These are phyloP conservation scores for Drosophila fuyamai DNA, from an alignment of 1,140 invertebrate species.

Conservation along the genomic window DNA sequence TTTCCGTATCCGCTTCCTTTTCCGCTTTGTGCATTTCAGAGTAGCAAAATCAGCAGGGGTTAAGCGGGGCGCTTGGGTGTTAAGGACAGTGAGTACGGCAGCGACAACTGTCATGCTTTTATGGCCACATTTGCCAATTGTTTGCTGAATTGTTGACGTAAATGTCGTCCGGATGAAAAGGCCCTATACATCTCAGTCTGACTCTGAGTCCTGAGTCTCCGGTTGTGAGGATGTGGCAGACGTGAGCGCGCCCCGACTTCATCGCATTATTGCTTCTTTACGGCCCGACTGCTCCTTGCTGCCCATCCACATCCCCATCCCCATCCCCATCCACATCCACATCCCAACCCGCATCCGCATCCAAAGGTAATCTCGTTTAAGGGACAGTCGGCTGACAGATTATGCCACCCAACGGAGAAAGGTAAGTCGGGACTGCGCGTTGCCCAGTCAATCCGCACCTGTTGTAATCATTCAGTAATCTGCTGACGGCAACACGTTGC, in stretches of 20 bases:
- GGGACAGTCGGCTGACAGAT: conserved; percentile 51
- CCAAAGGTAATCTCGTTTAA: conserved; percentile 73
- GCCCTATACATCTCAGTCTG: conserved; percentile 17
- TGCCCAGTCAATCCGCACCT: conserved; percentile 45
- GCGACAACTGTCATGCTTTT: conserved; percentile 75
- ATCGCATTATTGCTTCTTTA: conserved; percentile 59
- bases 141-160: conserved; percentile 80
- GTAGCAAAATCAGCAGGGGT: conserved; percentile 47
- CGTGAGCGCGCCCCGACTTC: conserved; percentile 28
- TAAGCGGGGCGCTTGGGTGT: background rate
- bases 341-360: conserved; percentile 11
- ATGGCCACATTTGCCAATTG: conserved; percentile 82
- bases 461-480: conserved; percentile 54
- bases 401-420: conserved; percentile 29
- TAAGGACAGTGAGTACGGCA: conserved; percentile 53
- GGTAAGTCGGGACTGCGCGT: conserved; percentile 6
- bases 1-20: conserved; percentile 78
- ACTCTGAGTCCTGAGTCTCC: background rate
- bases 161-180: conserved; percentile 67
- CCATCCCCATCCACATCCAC: conserved; percentile 11
- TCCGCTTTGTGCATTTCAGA: conserved; percentile 78
- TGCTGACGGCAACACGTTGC: conserved; percentile 40
- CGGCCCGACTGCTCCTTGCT: conserved; percentile 17
- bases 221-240: conserved; percentile 20
- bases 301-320: conserved; percentile 5